Conservation (phyloP, 2,113 vertebrate species). For the Chlamydotis undulata region DNA sequence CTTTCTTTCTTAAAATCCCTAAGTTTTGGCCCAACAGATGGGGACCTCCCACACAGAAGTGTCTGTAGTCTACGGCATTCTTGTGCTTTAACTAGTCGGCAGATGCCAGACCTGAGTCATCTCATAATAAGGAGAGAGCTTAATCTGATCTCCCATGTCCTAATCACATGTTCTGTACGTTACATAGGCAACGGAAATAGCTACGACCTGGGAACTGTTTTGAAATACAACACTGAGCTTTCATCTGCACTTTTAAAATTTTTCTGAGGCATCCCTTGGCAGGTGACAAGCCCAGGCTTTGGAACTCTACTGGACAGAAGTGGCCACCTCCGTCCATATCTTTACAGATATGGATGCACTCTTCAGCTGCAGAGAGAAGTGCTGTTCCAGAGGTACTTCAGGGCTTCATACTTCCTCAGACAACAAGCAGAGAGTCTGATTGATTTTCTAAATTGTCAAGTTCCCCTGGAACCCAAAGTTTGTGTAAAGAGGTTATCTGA, state of each 20-base stretch:
- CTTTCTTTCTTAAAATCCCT: neutral
- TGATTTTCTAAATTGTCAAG: neutral
- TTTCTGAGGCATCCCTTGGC: neutral
- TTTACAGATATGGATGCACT: neutral
- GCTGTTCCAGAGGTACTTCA: neutral
- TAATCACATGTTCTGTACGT: neutral
- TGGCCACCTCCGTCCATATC: neutral
- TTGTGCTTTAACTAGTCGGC: neutral
- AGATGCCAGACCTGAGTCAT: neutral
- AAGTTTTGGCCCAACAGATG: constrained; percentile 2
- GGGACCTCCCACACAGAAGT: neutral
- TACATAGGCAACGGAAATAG: neutral
- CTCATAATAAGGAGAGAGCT: neutral
- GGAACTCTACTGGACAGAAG: neutral
- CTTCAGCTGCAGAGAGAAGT: neutral
- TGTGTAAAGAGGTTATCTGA: neutral
- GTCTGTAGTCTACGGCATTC: neutral
- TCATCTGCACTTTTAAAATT: neutral
- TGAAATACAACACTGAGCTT: neutral
- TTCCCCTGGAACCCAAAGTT: neutral
- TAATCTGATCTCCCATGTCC: neutral
- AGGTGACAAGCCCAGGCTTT: neutral
- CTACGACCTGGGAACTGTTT: neutral
- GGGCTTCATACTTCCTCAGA: neutral
- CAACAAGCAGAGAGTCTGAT: neutral